Conservation (phyloP, 2,113 vertebrate genomes). For the cat (Felis catus) region DNA sequence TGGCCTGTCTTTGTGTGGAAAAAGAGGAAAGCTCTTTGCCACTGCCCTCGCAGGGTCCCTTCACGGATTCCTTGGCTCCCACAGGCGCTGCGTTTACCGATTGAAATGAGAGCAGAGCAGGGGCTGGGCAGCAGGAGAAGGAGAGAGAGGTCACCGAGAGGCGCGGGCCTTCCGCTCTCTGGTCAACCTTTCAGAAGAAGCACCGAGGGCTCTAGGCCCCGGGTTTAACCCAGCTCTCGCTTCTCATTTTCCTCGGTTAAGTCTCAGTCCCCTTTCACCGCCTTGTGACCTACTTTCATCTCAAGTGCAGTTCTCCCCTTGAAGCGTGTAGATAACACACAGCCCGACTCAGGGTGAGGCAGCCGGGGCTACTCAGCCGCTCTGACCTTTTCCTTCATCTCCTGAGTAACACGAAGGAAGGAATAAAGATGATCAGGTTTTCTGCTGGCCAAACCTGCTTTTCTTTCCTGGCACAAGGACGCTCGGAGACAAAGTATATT, state of each 20-base stretch:
- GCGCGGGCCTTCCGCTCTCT: neutral
- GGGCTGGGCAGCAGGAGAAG: neutral
- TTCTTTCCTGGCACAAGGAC: conserved; percentile 65
- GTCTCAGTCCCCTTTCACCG: conserved; percentile 46
- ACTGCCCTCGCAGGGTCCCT: conserved; percentile 25
- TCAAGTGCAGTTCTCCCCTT: conserved; percentile 2
- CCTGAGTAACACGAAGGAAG: conserved; percentile 12
- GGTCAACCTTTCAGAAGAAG: conserved; percentile 18
- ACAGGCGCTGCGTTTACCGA: conserved; percentile 27
- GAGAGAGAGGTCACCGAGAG: neutral
- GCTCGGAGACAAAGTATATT: conserved; percentile 66
- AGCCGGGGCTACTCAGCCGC: neutral
- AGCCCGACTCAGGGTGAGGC: neutral
- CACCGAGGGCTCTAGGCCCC: neutral
- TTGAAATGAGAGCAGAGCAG: conserved; percentile 32
- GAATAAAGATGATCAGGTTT: conserved; percentile 51
- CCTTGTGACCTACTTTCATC: conserved; percentile 60
- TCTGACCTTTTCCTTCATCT: conserved; percentile 61
- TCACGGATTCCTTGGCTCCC: conserved; percentile 40
- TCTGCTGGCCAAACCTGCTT: conserved; percentile 69
- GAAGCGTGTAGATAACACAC: neutral
- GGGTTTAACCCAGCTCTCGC: conserved; percentile 18
- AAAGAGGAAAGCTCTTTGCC: conserved; percentile 50
- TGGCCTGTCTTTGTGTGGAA: conserved; percentile 64
- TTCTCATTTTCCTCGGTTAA: conserved; percentile 54